Conservation (phyloP, 2,113 vertebrate species). For the Motacilla alba region DNA sequence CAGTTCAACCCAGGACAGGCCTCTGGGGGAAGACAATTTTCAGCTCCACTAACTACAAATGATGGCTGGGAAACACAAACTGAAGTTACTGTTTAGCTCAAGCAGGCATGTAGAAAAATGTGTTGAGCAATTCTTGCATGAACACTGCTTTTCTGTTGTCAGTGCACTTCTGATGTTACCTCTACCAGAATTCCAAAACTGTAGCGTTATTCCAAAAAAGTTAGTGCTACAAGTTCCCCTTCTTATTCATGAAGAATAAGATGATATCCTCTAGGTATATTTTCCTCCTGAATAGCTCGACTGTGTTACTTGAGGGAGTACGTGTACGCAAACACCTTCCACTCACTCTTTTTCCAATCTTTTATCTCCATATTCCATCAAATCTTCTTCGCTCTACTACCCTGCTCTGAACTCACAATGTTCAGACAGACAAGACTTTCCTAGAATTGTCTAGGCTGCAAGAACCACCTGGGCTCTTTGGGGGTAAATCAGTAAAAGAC, state of each 20-base stretch:
- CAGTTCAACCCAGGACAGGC: background rate
- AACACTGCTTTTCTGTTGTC: background rate
- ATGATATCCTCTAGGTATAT: background rate
- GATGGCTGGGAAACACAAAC: background rate
- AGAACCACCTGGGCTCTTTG: background rate
- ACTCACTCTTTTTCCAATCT: background rate
- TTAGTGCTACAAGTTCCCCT: background rate
- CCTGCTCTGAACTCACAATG: fast-evolving
- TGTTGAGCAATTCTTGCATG: background rate
- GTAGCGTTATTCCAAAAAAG: background rate
- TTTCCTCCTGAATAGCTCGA: background rate
- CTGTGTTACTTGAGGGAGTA: background rate
- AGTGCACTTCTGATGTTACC: background rate
- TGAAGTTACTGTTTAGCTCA: background rate
- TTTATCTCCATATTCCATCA: background rate
- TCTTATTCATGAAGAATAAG: background rate
- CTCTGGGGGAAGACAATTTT: background rate
- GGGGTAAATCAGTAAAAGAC: background rate
- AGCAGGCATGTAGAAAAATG: background rate
- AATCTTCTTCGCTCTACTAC: background rate
- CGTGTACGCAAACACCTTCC: background rate
- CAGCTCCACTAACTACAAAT: background rate
- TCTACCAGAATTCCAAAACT: background rate
- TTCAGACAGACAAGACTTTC: background rate
- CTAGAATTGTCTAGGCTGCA: background rate